Evolutionary conservation across 2,113 vertebrate genomes (phyloP), one percentile per base, ranked within the genome.

Genomic region (Phasianus colchicus): DNA sequence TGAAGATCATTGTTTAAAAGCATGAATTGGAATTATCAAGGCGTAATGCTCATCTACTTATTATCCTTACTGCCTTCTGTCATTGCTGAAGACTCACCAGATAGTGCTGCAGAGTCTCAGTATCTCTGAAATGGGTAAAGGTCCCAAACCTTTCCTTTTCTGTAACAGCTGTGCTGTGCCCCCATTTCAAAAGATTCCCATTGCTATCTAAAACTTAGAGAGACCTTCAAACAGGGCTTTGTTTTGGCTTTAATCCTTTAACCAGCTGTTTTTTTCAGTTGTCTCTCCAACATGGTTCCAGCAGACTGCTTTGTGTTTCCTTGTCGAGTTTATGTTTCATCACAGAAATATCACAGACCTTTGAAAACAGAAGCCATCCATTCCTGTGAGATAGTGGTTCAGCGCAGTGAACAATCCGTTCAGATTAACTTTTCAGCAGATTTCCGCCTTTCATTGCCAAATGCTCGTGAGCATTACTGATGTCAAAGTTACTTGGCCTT

Each of bases 231-330:
- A 95, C 84, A 89, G 71, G 76, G 78, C 89, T 96, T 93, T 95
- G 92, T 96, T 92, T 95, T 95, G 92, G 84, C 94, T 95, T 95
- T 94, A 93, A 95, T 94, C 92, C 91, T 95, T 95, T 89, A 91
- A 87, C 89, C 89, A 93, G 75, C 70, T 96, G 91, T 95, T 96
- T 95, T 54, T 92, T 91, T 93, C 94, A 94, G 78, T 96, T 94
- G 87, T 82, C 84, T 90, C 67, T 89, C 76, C 86, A 66, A 64
- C 15, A 1, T 1, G 2, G 93, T 94, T 95, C 93, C 92, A 94
- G 95, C 88, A 81, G 96, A 91, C 90, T 64, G 93, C 95, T 96
- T 88, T 96, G 79, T 93, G 85, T 96, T 96, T 94, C 76, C 92
- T 94, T 55, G 93, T 78, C 1, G 21, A 91, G 95, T 93, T 96